Evolutionary conservation across 2,888 invertebrate species (phyloP).

Genomic region (Ophion ventricosus): DNA sequence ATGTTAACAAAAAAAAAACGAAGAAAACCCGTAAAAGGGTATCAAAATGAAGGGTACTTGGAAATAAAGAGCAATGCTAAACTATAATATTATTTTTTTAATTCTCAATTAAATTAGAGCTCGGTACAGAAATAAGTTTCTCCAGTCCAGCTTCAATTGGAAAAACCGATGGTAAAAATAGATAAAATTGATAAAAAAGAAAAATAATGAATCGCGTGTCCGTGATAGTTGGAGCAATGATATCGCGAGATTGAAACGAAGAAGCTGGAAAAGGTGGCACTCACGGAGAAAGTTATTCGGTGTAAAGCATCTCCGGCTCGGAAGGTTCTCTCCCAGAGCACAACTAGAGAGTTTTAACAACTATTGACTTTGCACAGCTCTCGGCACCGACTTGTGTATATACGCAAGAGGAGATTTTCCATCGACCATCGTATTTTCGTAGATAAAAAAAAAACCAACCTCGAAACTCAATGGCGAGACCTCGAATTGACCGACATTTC

Average conservation of each 20-base stretch:
- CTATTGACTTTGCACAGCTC: slow-evolving; percentile 47
- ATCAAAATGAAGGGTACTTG: too few relatives aligned
- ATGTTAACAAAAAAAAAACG: too few relatives aligned
- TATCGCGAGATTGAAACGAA: slow-evolving; percentile 49
- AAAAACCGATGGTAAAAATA: slow-evolving; percentile 3
- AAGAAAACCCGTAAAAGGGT: too few relatives aligned
- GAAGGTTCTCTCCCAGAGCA: slow-evolving; percentile 47
- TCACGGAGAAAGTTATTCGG: slow-evolving; percentile 54
- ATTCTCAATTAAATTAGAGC: not conserved
- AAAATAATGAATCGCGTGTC: slow-evolving; percentile 23
- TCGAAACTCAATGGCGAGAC: not conserved
- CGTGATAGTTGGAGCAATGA: slow-evolving; percentile 21
- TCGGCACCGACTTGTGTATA: not conserved
- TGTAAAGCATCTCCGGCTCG: slow-evolving; percentile 40
- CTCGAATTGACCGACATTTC: slow-evolving; percentile 18
- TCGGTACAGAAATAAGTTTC: not conserved
- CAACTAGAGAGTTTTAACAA: slow-evolving; percentile 55
- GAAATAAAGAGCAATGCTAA: too few relatives aligned
- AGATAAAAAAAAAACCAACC: not conserved
- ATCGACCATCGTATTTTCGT: slow-evolving; percentile 33
- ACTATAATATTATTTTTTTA: not conserved
- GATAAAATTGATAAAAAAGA: slow-evolving; percentile 22
- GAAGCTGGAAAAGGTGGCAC: slow-evolving; percentile 51
- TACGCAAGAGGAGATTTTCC: slow-evolving; percentile 45
- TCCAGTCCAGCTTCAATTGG: not conserved